These are phyloP conservation scores for Reinhardtius hippoglossoides DNA, from an alignment of 2,113 vertebrate genomes.

Conservation along the genomic window DNA sequence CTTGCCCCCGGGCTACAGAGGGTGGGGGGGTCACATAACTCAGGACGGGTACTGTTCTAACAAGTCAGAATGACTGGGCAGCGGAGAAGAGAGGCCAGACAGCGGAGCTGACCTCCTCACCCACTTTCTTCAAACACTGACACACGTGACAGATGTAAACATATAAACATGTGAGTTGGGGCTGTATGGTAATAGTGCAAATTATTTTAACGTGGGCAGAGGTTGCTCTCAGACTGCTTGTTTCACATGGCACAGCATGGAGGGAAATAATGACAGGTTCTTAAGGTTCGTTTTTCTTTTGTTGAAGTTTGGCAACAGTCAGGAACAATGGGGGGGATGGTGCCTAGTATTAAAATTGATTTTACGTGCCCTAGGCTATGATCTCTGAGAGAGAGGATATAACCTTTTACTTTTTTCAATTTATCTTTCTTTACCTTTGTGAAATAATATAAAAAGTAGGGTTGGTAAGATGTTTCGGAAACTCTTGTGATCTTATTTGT, in stretches of 20 bases:
- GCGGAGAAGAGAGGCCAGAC: conserved; percentile 37
- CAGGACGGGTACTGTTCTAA: conserved; percentile 46
- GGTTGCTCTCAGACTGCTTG: conserved; percentile 37
- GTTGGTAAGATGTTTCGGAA: too few species aligned
- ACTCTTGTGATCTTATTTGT: too few species aligned
- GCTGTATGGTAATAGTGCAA: too few species aligned
- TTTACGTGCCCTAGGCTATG: background rate
- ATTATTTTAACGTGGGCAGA: background rate
- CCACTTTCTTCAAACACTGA: conserved; percentile 32
- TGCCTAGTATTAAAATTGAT: too few species aligned
- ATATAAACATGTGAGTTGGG: background rate
- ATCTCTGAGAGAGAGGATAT: background rate
- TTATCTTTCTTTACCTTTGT: background rate
- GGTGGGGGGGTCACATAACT: conserved; percentile 34
- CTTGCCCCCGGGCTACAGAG: conserved; percentile 21
- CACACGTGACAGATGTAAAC: conserved; percentile 1
- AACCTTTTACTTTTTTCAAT: too few species aligned
- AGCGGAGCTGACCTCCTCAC: conserved; percentile 45
- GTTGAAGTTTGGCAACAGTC: conserved; percentile 39
- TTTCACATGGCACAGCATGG: conserved; percentile 50
- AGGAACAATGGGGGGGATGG: background rate
- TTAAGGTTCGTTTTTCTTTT: conserved; percentile 18
- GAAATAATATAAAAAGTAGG: too few species aligned
- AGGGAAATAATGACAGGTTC: conserved; percentile 55
- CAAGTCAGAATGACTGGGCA: conserved; percentile 53